Conservation (phyloP, 2,888 invertebrate genomes). For the Idaea aversata region DNA sequence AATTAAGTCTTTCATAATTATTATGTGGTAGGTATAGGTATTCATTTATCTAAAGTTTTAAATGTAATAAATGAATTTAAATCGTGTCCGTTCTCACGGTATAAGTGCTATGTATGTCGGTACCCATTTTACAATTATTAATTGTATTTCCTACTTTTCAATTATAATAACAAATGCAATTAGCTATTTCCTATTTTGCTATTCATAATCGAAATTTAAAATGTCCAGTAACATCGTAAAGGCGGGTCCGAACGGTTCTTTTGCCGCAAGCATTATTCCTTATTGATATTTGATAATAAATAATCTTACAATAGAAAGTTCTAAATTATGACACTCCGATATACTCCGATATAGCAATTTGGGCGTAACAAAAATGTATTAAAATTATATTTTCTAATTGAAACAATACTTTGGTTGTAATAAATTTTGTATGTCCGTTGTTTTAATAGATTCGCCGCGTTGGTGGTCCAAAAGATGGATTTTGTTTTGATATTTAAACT, state of each 20-base stretch:
- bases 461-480: slow-evolving; percentile 66
- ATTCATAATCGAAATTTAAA: slow-evolving; percentile 8
- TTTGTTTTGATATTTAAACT: slow-evolving; percentile 38
- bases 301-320: slow-evolving; percentile 66
- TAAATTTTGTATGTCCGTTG: slow-evolving; percentile 61
- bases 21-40: no score
- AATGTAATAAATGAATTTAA: neutral
- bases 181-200: slow-evolving; percentile 6
- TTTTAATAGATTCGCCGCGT: slow-evolving; percentile 59
- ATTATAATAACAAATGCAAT: slow-evolving; percentile 5
- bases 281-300: slow-evolving; percentile 71
- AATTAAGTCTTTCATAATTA: no score
- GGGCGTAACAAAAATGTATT: slow-evolving; percentile 66
- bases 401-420: slow-evolving; percentile 66
- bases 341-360: slow-evolving; percentile 63
- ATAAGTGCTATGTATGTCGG: neutral
- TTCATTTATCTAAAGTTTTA: neutral
- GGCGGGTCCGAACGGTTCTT: slow-evolving; percentile 53
- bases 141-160: slow-evolving; percentile 1
- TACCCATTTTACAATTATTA: neutral
- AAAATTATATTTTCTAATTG: slow-evolving; percentile 72
- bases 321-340: slow-evolving; percentile 48
- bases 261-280: slow-evolving; percentile 54
- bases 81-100: neutral
- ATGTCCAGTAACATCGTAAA: slow-evolving; percentile 53